Percentiles rank a stretch among this genome's conserved stretches.
Conservation (phyloP, 2,888 invertebrate species). For the Steinernema scapterisci region DNA sequence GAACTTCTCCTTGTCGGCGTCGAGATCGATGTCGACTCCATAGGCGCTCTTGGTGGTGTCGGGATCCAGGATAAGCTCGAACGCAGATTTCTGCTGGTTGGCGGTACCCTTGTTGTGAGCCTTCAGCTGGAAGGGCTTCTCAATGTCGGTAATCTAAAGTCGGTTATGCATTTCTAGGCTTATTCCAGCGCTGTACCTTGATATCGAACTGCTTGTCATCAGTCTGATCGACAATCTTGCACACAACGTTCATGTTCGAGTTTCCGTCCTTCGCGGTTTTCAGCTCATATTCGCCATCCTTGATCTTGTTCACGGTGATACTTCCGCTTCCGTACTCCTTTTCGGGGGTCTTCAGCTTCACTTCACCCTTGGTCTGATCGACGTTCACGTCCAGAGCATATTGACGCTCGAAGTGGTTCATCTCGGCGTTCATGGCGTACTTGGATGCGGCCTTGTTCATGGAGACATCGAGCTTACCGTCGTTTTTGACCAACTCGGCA, state of each 20-base stretch:
- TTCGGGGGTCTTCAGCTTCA: constrained; percentile 21
- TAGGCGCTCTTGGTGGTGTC: constrained; percentile 16
- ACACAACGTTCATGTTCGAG: neutral
- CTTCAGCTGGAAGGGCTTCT: constrained; percentile 6
- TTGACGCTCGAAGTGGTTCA: neutral
- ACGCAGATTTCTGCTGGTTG: neutral
- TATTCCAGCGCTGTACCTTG: neutral
- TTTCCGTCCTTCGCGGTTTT: constrained; percentile 1
- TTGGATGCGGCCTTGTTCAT: constrained; percentile 8
- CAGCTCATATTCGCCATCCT: constrained; percentile 16
- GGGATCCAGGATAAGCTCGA: constrained; percentile 14
- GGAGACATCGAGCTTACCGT: neutral
- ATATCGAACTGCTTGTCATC: neutral
- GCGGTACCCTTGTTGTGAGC: neutral
- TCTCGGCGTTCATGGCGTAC: neutral
- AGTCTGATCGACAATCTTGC: neutral
- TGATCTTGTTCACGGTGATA: constrained; percentile 12
- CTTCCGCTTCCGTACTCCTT: constrained; percentile 5
- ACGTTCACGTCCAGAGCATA: constrained; percentile 10
- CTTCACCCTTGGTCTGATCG: neutral
- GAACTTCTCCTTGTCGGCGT: neutral
- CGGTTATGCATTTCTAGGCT: too few relatives aligned
- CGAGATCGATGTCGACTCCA: neutral
- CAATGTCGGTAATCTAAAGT: constrained; percentile 2
- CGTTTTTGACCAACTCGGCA: constrained; percentile 6